These are phyloP conservation scores for Lissocephala sabroskyi DNA, from an alignment of 2,888 invertebrate genomes.

Conservation along the genomic window DNA sequence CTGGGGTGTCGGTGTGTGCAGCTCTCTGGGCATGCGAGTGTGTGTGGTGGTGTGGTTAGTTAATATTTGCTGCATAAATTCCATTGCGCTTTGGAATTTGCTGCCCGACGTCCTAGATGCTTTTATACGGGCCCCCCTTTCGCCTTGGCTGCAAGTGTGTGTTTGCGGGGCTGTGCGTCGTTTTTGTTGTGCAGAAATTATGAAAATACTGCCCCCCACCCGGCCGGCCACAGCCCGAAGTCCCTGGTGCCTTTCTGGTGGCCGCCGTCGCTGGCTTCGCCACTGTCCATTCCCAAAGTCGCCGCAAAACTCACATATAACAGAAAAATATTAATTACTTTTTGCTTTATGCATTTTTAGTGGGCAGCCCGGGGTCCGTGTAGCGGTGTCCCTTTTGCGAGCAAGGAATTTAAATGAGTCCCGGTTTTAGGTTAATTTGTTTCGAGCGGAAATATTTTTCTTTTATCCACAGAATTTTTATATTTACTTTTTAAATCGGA, in stretches of 20 bases:
- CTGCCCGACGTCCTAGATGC: too few relatives aligned
- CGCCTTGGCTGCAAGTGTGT: too few relatives aligned
- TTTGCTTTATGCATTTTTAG: constrained; percentile 38
- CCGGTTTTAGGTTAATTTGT: constrained; percentile 45
- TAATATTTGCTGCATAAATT: constrained; percentile 62
- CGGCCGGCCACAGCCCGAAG: not conserved
- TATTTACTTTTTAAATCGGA: constrained; percentile 19
- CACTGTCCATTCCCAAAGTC: constrained; percentile 1
- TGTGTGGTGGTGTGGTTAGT: constrained; percentile 39
- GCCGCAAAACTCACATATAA: constrained; percentile 9
- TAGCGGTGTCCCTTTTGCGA: not conserved
- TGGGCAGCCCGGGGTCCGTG: constrained; percentile 5
- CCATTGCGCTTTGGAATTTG: constrained; percentile 48
- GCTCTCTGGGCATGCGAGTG: constrained; percentile 14
- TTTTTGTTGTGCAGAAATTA: constrained; percentile 47
- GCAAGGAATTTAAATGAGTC: constrained; percentile 36
- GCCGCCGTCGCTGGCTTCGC: not conserved
- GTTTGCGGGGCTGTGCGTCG: too few relatives aligned
- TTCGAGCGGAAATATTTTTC: constrained; percentile 26
- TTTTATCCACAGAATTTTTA: constrained; percentile 17
- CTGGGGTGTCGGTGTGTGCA: constrained; percentile 5
- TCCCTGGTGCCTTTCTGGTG: not conserved
- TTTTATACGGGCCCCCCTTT: too few relatives aligned
- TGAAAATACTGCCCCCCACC: constrained; percentile 38
- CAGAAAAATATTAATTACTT: constrained; percentile 45